Conservation (phyloP, 2,888 invertebrate genomes). For the Aphodius sticticus region DNA sequence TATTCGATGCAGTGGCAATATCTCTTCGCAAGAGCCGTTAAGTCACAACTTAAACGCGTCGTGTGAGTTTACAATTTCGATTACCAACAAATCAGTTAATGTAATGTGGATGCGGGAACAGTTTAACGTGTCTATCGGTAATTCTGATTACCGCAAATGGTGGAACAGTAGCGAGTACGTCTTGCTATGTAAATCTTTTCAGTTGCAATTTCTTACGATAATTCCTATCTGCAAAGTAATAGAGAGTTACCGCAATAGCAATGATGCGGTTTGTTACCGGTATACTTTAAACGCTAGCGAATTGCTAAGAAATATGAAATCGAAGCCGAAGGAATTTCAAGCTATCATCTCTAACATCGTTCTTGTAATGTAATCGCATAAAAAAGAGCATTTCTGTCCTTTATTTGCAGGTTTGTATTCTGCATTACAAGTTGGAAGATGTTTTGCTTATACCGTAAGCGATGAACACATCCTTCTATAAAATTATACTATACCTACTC, state of each 20-base stretch:
- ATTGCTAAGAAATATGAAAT: not conserved
- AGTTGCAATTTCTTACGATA: not conserved
- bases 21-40: not conserved
- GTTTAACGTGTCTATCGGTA: constrained; percentile 4
- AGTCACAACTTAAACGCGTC: not conserved
- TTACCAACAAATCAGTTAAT: not conserved
- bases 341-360: not conserved
- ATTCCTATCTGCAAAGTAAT: not conserved
- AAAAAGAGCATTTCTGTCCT: not conserved
- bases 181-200: not conserved
- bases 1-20: not conserved
- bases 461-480: not conserved
- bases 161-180: not conserved
- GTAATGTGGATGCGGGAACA: not conserved
- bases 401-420: not conserved
- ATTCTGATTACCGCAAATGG: not conserved
- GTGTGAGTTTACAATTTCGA: not conserved
- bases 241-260: not conserved
- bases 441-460: not conserved
- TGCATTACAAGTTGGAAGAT: not conserved
- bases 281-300: not conserved
- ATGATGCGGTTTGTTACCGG: constrained; percentile 4
- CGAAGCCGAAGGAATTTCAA: not conserved
- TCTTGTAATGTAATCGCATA: not conserved
- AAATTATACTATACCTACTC: not conserved